These are phyloP conservation scores for Phacellophora camtschatica DNA, from an alignment of 30 jellyfish, hydroid and myxozoan species.

Conservation along the genomic window DNA sequence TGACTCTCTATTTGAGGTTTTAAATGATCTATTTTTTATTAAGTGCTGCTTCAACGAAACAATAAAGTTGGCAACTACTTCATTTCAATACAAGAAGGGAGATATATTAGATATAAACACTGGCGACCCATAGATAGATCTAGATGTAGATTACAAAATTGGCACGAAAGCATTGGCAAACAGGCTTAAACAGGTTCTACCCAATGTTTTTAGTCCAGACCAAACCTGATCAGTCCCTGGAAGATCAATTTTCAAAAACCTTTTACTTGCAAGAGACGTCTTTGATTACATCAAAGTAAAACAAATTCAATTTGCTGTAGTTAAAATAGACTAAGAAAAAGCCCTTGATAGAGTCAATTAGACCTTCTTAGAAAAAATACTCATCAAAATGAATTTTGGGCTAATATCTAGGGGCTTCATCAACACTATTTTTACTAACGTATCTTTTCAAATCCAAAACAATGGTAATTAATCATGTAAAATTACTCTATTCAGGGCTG, in stretches of 20 bases:
- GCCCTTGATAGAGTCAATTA: constrained; percentile 67
- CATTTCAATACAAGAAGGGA: constrained; percentile 17
- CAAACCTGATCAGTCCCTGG: constrained; percentile 60
- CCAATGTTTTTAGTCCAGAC: background rate
- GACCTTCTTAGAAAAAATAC: constrained; percentile 2
- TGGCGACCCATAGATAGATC: constrained; percentile 47
- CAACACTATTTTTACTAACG: background rate
- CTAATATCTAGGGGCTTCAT: background rate
- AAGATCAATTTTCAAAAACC: constrained; percentile 21
- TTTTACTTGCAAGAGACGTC: constrained; percentile 16
- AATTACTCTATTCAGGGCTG: too few species aligned
- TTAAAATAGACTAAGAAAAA: constrained; percentile 48
- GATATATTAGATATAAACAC: background rate
- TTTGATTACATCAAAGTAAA: background rate
- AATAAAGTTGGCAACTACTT: constrained; percentile 6
- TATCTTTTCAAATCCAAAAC: background rate
- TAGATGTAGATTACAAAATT: constrained; percentile 25
- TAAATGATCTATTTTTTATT: background rate
- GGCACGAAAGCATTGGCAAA: constrained; percentile 19
- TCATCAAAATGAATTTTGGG: constrained; percentile 16
- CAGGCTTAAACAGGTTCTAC: background rate
- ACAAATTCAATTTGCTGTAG: background rate
- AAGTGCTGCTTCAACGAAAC: background rate
- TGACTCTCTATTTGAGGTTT: background rate
- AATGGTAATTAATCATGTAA: constrained; percentile 30